These are phyloP conservation scores for Scaptomyza cyrtandrae DNA, from an alignment of 2,888 invertebrate species.

Conservation along the genomic window DNA sequence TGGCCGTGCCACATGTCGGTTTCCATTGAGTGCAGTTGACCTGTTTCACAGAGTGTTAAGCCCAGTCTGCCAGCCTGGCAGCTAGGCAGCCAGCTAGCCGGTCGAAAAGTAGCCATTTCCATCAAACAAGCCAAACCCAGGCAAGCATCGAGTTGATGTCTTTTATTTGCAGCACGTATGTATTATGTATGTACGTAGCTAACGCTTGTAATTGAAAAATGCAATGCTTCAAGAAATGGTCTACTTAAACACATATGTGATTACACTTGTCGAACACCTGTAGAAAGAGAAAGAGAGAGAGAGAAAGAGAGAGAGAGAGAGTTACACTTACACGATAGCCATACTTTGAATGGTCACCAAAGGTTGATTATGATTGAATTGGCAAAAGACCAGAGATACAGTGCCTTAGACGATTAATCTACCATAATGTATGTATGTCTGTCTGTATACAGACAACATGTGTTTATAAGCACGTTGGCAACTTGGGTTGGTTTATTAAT, in stretches of 20 bases:
- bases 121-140: slow-evolving; percentile 25
- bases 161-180: slow-evolving; percentile 40
- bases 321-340: slow-evolving; percentile 8
- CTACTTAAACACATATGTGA: slow-evolving; percentile 11
- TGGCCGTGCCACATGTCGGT: slow-evolving; percentile 60
- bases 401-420: slow-evolving; percentile 32
- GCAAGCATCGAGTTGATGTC: slow-evolving; percentile 49
- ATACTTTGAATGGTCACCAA: slow-evolving; percentile 30
- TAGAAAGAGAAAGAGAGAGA: not conserved
- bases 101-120: slow-evolving; percentile 56
- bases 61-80: slow-evolving; percentile 25
- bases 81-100: slow-evolving; percentile 7
- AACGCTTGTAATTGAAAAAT: slow-evolving; percentile 72
- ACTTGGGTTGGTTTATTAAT: slow-evolving; percentile 19
- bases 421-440: not conserved
- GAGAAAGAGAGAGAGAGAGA: not conserved
- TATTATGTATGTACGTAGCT: slow-evolving; percentile 35
- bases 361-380: slow-evolving; percentile 40
- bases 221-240: slow-evolving; percentile 44
- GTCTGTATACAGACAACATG: not conserved
- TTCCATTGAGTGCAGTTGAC: slow-evolving; percentile 71
- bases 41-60: slow-evolving; percentile 64
- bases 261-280: not conserved
- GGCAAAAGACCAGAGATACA: slow-evolving; percentile 32
- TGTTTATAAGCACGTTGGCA: slow-evolving; percentile 32